phyloP scores from a whole-genome alignment of 2,113 vertebrate genomes.

The Myotis brandtii region DNA sequence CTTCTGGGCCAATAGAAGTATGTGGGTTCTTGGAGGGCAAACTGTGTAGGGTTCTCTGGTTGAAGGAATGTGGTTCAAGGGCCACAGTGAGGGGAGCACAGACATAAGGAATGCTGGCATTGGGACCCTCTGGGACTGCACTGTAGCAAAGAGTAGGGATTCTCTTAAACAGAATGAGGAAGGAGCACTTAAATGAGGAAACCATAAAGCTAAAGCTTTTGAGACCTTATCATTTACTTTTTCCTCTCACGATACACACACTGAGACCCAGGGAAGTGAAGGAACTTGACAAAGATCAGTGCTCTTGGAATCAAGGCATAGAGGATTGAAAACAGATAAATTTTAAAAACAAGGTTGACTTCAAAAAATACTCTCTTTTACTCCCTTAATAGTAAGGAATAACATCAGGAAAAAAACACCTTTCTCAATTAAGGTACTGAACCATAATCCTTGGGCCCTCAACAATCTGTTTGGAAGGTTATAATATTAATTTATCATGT shows the following conservation, averaged over 20 bases:
- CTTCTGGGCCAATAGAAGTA: slow-evolving; percentile 40
- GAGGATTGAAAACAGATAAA: not conserved
- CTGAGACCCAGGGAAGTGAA: not conserved
- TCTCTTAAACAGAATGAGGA: not conserved
- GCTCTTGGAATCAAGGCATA: not conserved
- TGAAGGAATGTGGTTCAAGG: not conserved
- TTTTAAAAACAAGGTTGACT: not conserved
- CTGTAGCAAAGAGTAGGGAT: not conserved
- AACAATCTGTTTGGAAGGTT: slow-evolving; percentile 29
- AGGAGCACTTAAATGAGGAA: not conserved
- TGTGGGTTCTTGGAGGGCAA: not conserved
- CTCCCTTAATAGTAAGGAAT: not conserved
- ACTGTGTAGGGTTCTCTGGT: not conserved
- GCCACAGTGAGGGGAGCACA: too few species aligned
- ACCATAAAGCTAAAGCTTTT: not conserved
- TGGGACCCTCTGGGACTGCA: too few species aligned
- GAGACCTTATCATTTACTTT: not conserved
- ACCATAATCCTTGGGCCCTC: not conserved
- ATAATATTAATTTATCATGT: slow-evolving; percentile 33
- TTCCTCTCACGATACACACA: not conserved
- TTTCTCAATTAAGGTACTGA: not conserved
- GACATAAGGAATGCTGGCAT: too few species aligned
- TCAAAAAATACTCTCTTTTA: not conserved
- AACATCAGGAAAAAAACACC: not conserved
- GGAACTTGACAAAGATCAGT: not conserved